Evolutionary conservation across 1,140 invertebrate species (phyloP).

Genomic region (Drosophila pruinosa): DNA sequence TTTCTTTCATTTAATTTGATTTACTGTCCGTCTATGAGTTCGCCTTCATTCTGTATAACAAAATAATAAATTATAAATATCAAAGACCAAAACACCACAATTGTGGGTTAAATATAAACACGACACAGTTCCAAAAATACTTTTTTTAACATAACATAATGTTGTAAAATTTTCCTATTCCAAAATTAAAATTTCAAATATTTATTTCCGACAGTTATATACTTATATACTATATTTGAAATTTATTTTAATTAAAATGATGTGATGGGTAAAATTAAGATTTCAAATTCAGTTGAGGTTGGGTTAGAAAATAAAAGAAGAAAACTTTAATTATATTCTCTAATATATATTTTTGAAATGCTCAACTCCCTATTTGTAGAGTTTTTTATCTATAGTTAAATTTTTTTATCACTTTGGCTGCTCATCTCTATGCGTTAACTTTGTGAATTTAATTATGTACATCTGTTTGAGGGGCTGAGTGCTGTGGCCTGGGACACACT

Average conservation of each 20-base stretch:
- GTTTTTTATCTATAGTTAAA: background rate
- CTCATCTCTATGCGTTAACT: slow-evolving; percentile 28
- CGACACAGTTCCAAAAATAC: background rate
- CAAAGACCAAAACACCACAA: background rate
- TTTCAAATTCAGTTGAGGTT: too few relatives aligned
- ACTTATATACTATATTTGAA: background rate
- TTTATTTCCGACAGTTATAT: too few relatives aligned
- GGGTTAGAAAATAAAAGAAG: too few relatives aligned
- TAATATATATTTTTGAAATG: too few relatives aligned
- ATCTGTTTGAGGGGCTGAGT: slow-evolving; percentile 10
- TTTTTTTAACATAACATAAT: background rate
- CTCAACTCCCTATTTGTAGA: background rate
- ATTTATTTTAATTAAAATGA: background rate
- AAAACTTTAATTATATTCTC: too few relatives aligned
- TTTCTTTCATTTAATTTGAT: background rate
- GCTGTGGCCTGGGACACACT: slow-evolving; percentile 44
- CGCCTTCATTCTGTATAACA: background rate
- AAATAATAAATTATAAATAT: background rate
- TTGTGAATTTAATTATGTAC: slow-evolving; percentile 61
- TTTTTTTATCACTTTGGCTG: background rate
- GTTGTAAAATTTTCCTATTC: background rate
- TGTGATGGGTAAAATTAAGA: too few relatives aligned
- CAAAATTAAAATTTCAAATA: background rate
- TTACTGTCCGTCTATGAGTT: background rate
- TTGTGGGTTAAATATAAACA: background rate